phyloP scores from a whole-genome alignment of 2,113 vertebrate genomes.

The Xiphorhynchus elegans region DNA sequence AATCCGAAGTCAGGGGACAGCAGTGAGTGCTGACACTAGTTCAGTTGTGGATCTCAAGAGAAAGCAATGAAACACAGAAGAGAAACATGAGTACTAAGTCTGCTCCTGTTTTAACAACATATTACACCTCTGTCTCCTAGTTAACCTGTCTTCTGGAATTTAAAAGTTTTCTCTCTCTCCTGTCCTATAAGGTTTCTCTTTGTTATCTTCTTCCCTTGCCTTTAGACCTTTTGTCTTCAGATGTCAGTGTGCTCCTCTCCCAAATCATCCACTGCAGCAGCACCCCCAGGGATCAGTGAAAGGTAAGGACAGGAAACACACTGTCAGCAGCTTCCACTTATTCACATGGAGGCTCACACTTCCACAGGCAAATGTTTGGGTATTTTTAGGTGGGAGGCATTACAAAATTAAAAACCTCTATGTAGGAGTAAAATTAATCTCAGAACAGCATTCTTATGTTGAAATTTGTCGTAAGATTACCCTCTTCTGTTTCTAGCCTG shows the following conservation, averaged over 20 bases:
- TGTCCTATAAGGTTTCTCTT: neutral
- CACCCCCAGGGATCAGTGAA: neutral
- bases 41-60: neutral
- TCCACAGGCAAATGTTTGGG: neutral
- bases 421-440: neutral
- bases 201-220: neutral
- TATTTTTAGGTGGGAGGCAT: neutral
- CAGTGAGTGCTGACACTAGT: neutral
- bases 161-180: neutral
- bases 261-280: neutral
- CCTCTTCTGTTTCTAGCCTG: neutral
- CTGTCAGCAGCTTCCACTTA: neutral
- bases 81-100: neutral
- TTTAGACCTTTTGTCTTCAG: neutral
- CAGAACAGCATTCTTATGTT: neutral
- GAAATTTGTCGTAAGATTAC: neutral
- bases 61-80: neutral
- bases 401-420: neutral
- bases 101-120: neutral
- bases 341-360: neutral
- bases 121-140: neutral
- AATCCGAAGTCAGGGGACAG: conserved; percentile 10
- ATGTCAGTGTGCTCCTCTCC: neutral
- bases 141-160: neutral
- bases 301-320: neutral